These are phyloP conservation scores for Macroteleia sp. DNA, from an alignment of 2,888 invertebrate genomes.

Conservation along the genomic window DNA sequence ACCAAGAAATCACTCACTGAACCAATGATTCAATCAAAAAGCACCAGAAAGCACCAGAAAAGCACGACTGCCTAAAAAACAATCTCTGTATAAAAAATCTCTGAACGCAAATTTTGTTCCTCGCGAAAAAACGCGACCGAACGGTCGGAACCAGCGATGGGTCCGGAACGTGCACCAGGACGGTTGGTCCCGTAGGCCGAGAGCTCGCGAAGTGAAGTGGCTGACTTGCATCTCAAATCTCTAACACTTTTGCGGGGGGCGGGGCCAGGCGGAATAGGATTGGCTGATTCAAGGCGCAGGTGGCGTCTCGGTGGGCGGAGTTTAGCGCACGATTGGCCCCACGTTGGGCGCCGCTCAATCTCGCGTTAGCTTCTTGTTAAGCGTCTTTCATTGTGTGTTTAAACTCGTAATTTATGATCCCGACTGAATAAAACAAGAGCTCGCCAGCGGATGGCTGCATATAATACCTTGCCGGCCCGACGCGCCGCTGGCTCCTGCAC, in stretches of 20 bases:
- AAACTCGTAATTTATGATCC: constrained; percentile 84
- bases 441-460: constrained; percentile 67
- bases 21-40: neutral
- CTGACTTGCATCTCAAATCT: neutral
- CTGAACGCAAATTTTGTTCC: too few relatives aligned
- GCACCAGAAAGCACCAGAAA: neutral
- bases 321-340: constrained; percentile 73
- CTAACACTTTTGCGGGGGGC: constrained; percentile 14
- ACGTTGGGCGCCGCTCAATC: constrained; percentile 84
- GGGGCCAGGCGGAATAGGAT: constrained; percentile 5
- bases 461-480: constrained; percentile 38
- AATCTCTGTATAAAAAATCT: too few relatives aligned
- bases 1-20: constrained; percentile 26
- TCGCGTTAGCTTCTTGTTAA: constrained; percentile 85
- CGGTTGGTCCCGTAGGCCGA: constrained; percentile 49
- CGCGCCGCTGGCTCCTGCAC: constrained; percentile 20
- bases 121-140: neutral
- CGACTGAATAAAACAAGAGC: constrained; percentile 84
- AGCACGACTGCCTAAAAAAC: neutral
- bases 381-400: constrained; percentile 85
- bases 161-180: neutral
- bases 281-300: constrained; percentile 18
- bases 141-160: neutral
- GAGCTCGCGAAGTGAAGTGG: constrained; percentile 46
- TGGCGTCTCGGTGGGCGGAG: constrained; percentile 69